phyloP scores from a whole-genome alignment of 1,140 invertebrate species.

The Armadillidium nasatum region DNA sequence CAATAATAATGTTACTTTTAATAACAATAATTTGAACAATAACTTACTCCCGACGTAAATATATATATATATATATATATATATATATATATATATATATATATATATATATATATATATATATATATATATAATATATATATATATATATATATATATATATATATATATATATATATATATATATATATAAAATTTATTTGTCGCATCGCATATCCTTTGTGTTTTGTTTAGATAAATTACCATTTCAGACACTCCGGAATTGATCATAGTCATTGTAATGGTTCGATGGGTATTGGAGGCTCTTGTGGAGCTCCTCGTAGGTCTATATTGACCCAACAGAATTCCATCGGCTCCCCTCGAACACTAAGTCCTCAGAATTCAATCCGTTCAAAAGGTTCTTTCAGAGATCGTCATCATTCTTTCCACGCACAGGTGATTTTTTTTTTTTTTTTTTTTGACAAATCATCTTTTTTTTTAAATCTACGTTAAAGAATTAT shows the following conservation, averaged over 20 bases:
- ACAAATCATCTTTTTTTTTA: too few species aligned
- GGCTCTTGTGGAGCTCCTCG: conserved; percentile 33
- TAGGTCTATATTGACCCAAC: conserved; percentile 49
- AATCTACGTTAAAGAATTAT: too few species aligned
- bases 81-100: not conserved
- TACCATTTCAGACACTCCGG: conserved; percentile 46
- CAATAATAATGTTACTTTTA: conserved; percentile 44
- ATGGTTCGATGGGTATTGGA: conserved; percentile 52
- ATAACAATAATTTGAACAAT: conserved; percentile 46
- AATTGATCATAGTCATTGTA: conserved; percentile 63
- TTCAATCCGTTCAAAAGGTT: conserved; percentile 55
- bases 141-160: too few species aligned
- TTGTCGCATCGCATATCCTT: not conserved
- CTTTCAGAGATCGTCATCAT: not conserved
- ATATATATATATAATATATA: too few species aligned
- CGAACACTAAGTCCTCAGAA: conserved; percentile 63
- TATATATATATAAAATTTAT: too few species aligned
- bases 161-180: too few species aligned
- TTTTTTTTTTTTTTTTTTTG: too few species aligned
- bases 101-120: conserved; percentile 16
- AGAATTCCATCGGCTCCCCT: conserved; percentile 50
- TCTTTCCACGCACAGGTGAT: not conserved
- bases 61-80: not conserved
- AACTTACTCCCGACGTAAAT: conserved; percentile 18
- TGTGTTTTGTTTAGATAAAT: conserved; percentile 23